Evolutionary conservation across 2,797 vertebrate species (phyloP).

Genomic region (Lagocephalus sceleratus): DNA sequence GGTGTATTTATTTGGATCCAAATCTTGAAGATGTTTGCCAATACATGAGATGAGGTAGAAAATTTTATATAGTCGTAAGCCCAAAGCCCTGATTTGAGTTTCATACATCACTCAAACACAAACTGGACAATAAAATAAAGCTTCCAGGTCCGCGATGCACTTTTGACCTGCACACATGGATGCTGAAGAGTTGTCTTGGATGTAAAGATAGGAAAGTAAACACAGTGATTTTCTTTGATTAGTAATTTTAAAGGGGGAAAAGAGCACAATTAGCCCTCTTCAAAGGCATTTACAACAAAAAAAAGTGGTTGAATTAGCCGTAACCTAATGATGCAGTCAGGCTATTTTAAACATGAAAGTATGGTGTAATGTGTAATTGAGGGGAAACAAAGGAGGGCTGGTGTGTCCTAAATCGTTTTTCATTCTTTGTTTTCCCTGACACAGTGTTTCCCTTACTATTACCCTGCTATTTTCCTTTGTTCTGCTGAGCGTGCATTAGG

Average conservation of each 20-base stretch:
- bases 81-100: constrained; percentile 56
- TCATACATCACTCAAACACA: constrained; percentile 45
- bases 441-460: constrained; percentile 39
- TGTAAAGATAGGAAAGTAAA: constrained; percentile 44
- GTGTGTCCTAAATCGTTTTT: constrained; percentile 27
- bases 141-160: constrained; percentile 29
- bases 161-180: constrained; percentile 52
- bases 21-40: constrained; percentile 62
- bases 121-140: constrained; percentile 34
- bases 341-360: constrained; percentile 57
- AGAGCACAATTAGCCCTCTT: constrained; percentile 56
- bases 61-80: constrained; percentile 61
- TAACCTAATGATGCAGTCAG: constrained; percentile 45
- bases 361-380: constrained; percentile 27
- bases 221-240: constrained; percentile 73
- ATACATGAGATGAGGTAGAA: constrained; percentile 86
- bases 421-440: constrained; percentile 31
- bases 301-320: constrained; percentile 53
- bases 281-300: constrained; percentile 64
- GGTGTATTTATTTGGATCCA: constrained; percentile 21
- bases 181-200: constrained; percentile 19
- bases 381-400: constrained; percentile 11
- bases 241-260: constrained; percentile 58
- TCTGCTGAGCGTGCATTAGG: constrained; percentile 47
- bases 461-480: constrained; percentile 48